phyloP scores from a whole-genome alignment of 2,113 vertebrate species.

The Gila orcuttii region DNA sequence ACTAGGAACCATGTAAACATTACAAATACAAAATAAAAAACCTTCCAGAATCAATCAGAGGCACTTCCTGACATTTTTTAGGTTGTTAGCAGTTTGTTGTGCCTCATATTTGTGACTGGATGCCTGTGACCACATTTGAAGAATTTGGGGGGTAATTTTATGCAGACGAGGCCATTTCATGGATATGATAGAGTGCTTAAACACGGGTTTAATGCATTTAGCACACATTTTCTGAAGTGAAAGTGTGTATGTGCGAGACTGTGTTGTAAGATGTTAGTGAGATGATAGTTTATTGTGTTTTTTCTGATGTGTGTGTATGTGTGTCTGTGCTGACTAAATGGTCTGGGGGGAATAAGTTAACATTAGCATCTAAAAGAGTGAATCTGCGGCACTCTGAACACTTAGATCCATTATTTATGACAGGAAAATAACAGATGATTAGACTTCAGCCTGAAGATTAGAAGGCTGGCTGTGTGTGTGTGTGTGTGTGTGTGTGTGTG shows the following conservation, averaged over 20 bases:
- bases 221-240: neutral
- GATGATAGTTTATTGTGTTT: constrained; percentile 12
- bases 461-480: neutral
- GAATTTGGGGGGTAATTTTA: neutral
- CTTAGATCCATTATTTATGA: constrained; percentile 47
- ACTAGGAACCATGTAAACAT: neutral
- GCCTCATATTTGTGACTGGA: constrained; percentile 35
- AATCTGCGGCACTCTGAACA: constrained; percentile 29
- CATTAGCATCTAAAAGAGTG: constrained; percentile 52
- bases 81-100: constrained; percentile 10
- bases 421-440: constrained; percentile 41
- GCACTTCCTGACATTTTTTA: constrained; percentile 15
- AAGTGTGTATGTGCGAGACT: neutral
- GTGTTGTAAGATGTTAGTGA: neutral
- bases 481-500: neutral
- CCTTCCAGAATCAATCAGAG: neutral
- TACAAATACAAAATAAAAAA: neutral
- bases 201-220: constrained; percentile 33
- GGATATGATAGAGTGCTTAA: neutral
- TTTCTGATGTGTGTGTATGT: constrained; percentile 25
- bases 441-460: constrained; percentile 37
- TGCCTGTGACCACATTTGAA: neutral
- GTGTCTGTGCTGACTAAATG: constrained; percentile 46
- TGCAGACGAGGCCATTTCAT: constrained; percentile 25
- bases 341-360: constrained; percentile 44